Evolutionary conservation across 1,140 invertebrate species (phyloP).

Genomic region (Ceratosolen fusciceps): DNA sequence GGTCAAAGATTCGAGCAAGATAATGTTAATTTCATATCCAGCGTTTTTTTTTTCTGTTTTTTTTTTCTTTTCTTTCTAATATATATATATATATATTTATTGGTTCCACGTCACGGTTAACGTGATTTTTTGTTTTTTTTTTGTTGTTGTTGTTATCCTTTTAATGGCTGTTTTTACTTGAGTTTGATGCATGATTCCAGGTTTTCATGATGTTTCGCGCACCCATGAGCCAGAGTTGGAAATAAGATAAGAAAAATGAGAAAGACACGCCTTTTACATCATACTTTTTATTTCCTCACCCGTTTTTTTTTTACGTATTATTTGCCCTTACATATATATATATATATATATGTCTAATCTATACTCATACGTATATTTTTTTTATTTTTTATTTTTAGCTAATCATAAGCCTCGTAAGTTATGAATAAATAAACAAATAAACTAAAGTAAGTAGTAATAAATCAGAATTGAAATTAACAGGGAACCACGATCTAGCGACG

Average conservation of each 20-base stretch:
- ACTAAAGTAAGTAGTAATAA: slow-evolving; percentile 66
- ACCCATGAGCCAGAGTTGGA: slow-evolving; percentile 47
- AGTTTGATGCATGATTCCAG: slow-evolving; percentile 70
- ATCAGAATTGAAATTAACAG: slow-evolving; percentile 71
- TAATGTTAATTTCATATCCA: slow-evolving; percentile 29
- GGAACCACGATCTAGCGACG: slow-evolving; percentile 68
- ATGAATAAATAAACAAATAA: too few relatives aligned
- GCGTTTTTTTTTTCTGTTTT: too few relatives aligned
- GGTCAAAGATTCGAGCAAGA: slow-evolving; percentile 42
- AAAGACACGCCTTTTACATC: slow-evolving; percentile 41
- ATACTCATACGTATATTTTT: too few relatives aligned
- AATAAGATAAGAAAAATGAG: slow-evolving; percentile 32
- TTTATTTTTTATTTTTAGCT: slow-evolving; percentile 60
- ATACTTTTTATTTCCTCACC: slow-evolving; percentile 50
- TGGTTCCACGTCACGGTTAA: slow-evolving; percentile 37
- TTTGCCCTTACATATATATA: slow-evolving; percentile 46
- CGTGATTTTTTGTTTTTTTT: slow-evolving; percentile 47
- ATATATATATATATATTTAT: too few relatives aligned
- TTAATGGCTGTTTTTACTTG: slow-evolving; percentile 58
- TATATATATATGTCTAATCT: too few relatives aligned
- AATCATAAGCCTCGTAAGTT: slow-evolving; percentile 64
- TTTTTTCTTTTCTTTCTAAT: too few relatives aligned
- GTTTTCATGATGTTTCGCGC: slow-evolving; percentile 65
- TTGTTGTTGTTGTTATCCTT: slow-evolving; percentile 54
- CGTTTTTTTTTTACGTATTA: slow-evolving; percentile 51